Base-by-base conservation (phyloP, 2,797 vertebrate species). In the Chiroxiphia lanceolata region DNA sequence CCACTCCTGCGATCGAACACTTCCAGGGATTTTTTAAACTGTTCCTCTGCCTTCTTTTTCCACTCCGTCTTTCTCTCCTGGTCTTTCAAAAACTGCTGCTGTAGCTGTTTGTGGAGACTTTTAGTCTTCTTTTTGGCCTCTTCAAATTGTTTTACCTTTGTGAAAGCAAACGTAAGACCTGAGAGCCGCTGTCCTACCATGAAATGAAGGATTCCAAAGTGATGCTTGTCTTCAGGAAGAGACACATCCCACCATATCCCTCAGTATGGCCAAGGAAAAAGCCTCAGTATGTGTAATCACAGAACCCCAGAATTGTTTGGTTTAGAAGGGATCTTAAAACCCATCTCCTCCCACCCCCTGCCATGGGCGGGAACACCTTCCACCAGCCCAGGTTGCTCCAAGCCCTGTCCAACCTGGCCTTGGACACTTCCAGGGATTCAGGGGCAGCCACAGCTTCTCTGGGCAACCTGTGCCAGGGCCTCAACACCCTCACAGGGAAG, bases 41-140 rank as follows among this genome's bases (percentile, higher is more conserved):
- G 45, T 38, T 92, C 42, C 0, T 25, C 40, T 3, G 88, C 93
- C 56, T 47, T 87, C 50, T 67, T 83, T 96, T 94, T 86, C 25
- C 7, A 64, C 1, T 3, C 57, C 70, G 69, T 50, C 81, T 95
- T 97, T 42, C 84, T 88, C 47, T 96, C 90, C 87, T 97, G 95
- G 8, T 97, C 94, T 5, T 33, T 83, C 89, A 95, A 8, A 89
- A 98, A 97, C 91, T 97, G 97, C 65, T 96, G 95, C 76, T 69
- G 90, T 67, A 97, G 40, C 25, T 71, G 87, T 38, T 93, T 96
- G 38, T 97, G n/a, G 48, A 90, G 77, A 17, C 3, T 22, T 67
- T 26, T 23, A 2, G 50, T 95, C 93, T 69, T 97, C 93, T 69
- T 97, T 95, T 95, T 96, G 83, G 83, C 88, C 61, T 94, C 90